phyloP scores from a whole-genome alignment of 64 coral and sea anemone genomes.

The Hydrozoanthus tunicans region DNA sequence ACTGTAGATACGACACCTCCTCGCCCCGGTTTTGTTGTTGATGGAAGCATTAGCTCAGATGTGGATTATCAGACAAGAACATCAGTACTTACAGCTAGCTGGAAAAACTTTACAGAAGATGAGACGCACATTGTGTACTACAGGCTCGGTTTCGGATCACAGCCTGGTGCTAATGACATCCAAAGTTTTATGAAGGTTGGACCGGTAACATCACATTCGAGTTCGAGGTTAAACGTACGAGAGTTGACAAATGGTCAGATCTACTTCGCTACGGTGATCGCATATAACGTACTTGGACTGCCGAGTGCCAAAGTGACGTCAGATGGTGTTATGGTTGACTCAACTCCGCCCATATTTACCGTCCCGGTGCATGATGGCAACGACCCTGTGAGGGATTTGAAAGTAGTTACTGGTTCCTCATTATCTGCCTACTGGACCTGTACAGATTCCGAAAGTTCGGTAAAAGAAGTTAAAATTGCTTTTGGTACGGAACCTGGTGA shows the following conservation, averaged over 20 bases:
- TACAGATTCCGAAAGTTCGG: slow-evolving; percentile 67
- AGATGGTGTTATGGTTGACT: slow-evolving; percentile 82
- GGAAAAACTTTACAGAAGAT: slow-evolving; percentile 86
- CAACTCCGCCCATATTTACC: slow-evolving; percentile 73
- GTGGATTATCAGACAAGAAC: slow-evolving; percentile 70
- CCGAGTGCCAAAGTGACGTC: slow-evolving; percentile 80
- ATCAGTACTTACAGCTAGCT: slow-evolving; percentile 72
- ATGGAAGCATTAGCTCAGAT: slow-evolving; percentile 66
- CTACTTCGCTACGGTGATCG: slow-evolving; percentile 91
- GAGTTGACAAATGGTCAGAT: slow-evolving; percentile 72
- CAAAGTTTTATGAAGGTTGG: slow-evolving; percentile 92
- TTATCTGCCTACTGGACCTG: slow-evolving; percentile 78
- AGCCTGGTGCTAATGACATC: slow-evolving; percentile 56
- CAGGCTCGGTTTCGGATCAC: slow-evolving; percentile 84
- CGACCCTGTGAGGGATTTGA: slow-evolving; percentile 38
- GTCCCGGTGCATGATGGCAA: slow-evolving; percentile 69
- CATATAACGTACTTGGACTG: slow-evolving; percentile 80
- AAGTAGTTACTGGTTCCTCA: slow-evolving; percentile 24
- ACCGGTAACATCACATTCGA: slow-evolving; percentile 62
- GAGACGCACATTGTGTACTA: slow-evolving; percentile 81
- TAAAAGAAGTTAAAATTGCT: slow-evolving; percentile 65
- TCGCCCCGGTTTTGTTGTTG: slow-evolving; percentile 60
- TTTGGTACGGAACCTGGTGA: slow-evolving; percentile 93
- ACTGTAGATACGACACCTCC: slow-evolving; percentile 85
- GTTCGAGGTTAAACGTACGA: slow-evolving; percentile 74